phyloP scores from a whole-genome alignment of 2,797 vertebrate species.

The Sparidentex hasta region DNA sequence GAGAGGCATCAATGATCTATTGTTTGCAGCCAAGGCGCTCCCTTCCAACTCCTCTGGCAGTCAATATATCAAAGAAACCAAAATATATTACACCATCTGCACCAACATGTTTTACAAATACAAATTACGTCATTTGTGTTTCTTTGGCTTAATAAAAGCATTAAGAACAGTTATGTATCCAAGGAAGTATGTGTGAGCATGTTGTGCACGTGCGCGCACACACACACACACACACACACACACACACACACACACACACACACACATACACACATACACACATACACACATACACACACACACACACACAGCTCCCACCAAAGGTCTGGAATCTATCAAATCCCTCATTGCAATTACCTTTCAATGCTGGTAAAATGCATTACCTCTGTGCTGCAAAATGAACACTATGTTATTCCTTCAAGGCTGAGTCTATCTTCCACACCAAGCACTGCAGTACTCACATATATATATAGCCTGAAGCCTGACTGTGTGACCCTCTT shows the following conservation, averaged over 20 bases:
- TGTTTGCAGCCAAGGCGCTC: slow-evolving; percentile 68
- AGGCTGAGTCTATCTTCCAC: slow-evolving; percentile 56
- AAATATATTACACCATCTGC: slow-evolving; percentile 76
- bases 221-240: slow-evolving; percentile 24
- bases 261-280: not conserved
- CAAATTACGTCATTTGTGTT: slow-evolving; percentile 72
- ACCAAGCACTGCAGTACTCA: slow-evolving; percentile 34
- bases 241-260: slow-evolving; percentile 26
- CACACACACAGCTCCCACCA: slow-evolving; percentile 41
- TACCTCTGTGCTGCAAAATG: slow-evolving; percentile 68
- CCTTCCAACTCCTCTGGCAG: slow-evolving; percentile 73
- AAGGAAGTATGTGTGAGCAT: slow-evolving; percentile 50
- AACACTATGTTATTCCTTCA: slow-evolving; percentile 70
- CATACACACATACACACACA: slow-evolving; percentile 25
- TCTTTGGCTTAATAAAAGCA: slow-evolving; percentile 73
- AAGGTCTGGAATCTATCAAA: slow-evolving; percentile 82
- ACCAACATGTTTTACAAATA: slow-evolving; percentile 67
- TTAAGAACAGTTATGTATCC: slow-evolving; percentile 67
- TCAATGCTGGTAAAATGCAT: slow-evolving; percentile 74
- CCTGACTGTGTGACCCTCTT: slow-evolving; percentile 42
- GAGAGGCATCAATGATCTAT: slow-evolving; percentile 79
- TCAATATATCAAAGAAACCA: slow-evolving; percentile 73
- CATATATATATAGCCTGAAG: slow-evolving; percentile 35
- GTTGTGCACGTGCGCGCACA: slow-evolving; percentile 20
- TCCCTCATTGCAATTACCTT: slow-evolving; percentile 73